A percentile compares a stretch with the other conserved stretches of the same genome.
phyloP scores from a whole-genome alignment of 2,113 vertebrate species.

The Empidonax traillii region DNA sequence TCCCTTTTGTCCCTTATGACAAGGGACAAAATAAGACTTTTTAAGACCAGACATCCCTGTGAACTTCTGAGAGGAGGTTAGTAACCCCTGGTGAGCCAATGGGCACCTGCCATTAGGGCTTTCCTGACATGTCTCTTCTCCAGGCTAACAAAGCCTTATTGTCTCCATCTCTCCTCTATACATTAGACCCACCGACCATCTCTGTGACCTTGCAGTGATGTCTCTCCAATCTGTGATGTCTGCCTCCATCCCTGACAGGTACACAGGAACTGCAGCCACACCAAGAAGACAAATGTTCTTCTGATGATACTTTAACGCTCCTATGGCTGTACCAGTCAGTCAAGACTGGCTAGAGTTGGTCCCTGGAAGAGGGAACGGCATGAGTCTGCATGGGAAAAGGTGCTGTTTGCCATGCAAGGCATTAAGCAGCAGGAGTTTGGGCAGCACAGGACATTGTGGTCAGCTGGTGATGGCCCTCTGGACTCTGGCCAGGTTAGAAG shows the following conservation, averaged over 20 bases:
- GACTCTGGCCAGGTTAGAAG: not conserved
- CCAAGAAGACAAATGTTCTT: not conserved
- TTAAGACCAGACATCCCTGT: not conserved
- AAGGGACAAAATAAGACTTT: not conserved
- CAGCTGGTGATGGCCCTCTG: accelerated
- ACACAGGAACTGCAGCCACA: not conserved
- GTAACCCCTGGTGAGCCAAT: not conserved
- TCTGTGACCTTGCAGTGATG: accelerated
- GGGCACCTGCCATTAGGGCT: not conserved
- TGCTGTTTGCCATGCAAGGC: not conserved
- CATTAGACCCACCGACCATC: not conserved
- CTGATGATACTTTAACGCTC: not conserved
- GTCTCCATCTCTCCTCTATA: not conserved
- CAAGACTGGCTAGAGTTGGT: not conserved
- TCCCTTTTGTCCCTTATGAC: not conserved
- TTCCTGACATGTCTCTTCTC: not conserved
- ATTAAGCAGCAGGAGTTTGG: accelerated
- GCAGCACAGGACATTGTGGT: not conserved
- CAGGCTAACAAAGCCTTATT: not conserved
- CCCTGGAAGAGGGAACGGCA: not conserved
- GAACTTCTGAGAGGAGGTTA: not conserved
- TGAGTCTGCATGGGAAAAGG: accelerated
- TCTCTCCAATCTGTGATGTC: not conserved
- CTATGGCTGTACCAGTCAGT: not conserved
- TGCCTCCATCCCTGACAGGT: not conserved